Evolutionary conservation across 2,888 invertebrate genomes (phyloP), one percentile per base, ranked within the genome.

Genomic region (Piscicola geometra): DNA sequence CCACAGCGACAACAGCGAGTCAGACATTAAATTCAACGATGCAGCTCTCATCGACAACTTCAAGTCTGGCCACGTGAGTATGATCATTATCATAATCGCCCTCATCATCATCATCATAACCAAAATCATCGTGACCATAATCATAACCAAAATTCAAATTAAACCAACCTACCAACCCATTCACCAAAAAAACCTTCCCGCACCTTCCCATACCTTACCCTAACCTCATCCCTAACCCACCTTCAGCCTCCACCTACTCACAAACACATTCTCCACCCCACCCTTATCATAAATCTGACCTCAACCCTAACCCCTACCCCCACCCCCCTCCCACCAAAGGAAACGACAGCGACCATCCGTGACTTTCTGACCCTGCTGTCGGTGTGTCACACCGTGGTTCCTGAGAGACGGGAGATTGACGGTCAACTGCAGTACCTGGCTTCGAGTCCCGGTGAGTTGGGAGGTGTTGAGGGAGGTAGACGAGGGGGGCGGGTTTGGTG

Each of bases 311-410:
- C 21, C 9, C 21, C 21, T 47, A 21, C 9, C 12, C 21, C 9
- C 50, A 9, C 50, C 9, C 50, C 50, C 9, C n/a, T n/a, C 9
- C 25, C 66, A 64, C 30, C 25, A 2, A 32, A 78, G 78, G 75
- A 69, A n/a, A 78, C 71, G 0, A 71, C 77, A 0, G 60, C 47
- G 5, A 68, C 74, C 21, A 78, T 78, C 41, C 73, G 77, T 1
- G 96, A 97, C 86, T 94, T 98, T 86, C 89, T 99, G 83, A 90
- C 91, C 9, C 89, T 97, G 86, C 87, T 99, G 84, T 92, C 98
- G n/a, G 92, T 98, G 66, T 99, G 99, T 86, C 99, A 99, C 87
- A 99, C 99, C 1, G 98, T 99, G 76, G 84, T 86, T 3, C 85
- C 86, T 32, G 85, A 86, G 81, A 80, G 78, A 41, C 78, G 78